Conservation (phyloP, 2,113 vertebrate species). For the Puntigrus tetrazona region DNA sequence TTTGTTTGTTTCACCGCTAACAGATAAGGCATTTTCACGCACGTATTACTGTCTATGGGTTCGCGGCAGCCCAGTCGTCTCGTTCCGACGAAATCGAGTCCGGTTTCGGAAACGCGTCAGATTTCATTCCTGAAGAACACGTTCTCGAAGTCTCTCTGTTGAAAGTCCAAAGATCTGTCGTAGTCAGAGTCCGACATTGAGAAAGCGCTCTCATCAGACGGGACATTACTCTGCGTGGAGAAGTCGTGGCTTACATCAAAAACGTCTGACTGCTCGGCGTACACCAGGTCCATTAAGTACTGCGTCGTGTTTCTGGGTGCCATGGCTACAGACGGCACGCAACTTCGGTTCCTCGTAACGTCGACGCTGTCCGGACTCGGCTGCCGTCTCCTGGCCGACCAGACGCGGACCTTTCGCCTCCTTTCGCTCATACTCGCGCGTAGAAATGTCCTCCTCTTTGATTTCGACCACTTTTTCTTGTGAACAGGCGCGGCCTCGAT, state of each 20-base stretch:
- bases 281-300: conserved; percentile 72
- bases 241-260: neutral
- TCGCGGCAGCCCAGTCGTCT: neutral
- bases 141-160: conserved; percentile 73
- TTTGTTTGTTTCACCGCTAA: too few species aligned
- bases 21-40: conserved; percentile 51
- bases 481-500: neutral
- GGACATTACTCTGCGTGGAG: neutral
- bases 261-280: conserved; percentile 59
- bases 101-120: neutral
- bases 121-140: conserved; percentile 47
- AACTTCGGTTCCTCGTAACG: neutral
- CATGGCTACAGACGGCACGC: conserved; percentile 19
- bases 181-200: conserved; percentile 43
- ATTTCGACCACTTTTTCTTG: neutral
- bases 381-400: too few species aligned
- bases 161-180: conserved; percentile 66
- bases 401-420: neutral
- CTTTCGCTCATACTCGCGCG: neutral
- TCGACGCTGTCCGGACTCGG: neutral
- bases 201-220: conserved; percentile 1
- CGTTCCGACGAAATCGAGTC: conserved; percentile 33
- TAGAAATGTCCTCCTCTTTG: neutral
- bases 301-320: conserved; percentile 73
- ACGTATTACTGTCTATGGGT: conserved; percentile 61